phyloP scores from a whole-genome alignment of 2,113 vertebrate genomes.

The Tetrao urogallus region DNA sequence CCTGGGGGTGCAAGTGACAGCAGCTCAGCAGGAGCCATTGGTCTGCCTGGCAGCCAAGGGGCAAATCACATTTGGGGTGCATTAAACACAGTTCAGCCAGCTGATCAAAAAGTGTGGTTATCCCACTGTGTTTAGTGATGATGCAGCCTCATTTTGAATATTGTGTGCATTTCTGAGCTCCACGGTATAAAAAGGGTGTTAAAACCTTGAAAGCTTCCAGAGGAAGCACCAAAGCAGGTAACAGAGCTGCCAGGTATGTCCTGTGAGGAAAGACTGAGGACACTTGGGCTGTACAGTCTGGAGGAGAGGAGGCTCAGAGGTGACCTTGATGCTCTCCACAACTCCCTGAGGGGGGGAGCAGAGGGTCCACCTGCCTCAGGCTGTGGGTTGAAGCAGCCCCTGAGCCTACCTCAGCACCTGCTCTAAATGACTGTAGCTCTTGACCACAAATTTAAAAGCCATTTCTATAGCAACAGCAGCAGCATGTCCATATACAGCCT shows the following conservation, averaged over 20 bases:
- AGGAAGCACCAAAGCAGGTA: background rate
- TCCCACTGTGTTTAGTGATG: background rate
- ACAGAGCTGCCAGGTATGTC: background rate
- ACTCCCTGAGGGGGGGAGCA: background rate
- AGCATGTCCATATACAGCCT: rapidly evolving
- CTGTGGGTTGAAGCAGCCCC: background rate
- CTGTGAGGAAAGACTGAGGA: background rate
- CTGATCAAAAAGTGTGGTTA: background rate
- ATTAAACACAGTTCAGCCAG: background rate
- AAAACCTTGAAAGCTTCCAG: background rate
- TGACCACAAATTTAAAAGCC: background rate
- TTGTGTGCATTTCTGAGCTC: background rate
- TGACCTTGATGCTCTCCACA: background rate
- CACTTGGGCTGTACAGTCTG: background rate
- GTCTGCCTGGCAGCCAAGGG: background rate
- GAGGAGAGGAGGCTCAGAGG: background rate
- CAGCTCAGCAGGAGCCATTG: background rate
- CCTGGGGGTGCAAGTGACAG: background rate
- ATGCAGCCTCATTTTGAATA: background rate
- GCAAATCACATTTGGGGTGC: background rate
- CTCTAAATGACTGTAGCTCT: background rate
- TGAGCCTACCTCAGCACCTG: background rate
- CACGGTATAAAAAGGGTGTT: background rate
- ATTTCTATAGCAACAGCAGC: background rate
- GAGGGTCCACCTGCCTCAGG: rapidly evolving